Conservation (phyloP, 2,888 invertebrate species). For the Chloromyia formosa region DNA sequence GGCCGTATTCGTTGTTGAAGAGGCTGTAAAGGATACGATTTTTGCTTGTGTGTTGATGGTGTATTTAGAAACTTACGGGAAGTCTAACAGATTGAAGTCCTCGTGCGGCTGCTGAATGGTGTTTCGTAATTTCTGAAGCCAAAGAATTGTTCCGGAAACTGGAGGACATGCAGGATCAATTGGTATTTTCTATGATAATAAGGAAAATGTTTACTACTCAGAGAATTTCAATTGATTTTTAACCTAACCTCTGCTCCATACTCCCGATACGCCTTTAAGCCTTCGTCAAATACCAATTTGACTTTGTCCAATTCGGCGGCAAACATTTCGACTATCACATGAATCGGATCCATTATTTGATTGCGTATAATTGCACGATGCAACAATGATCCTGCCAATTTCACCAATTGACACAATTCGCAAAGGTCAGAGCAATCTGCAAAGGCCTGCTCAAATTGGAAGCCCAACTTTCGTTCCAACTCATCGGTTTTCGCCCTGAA, state of each 20-base stretch:
- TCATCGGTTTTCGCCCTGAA: constrained; percentile 74
- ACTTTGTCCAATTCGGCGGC: constrained; percentile 72
- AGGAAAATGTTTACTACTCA: neutral
- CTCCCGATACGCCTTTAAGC: constrained; percentile 61
- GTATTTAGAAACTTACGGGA: constrained; percentile 66
- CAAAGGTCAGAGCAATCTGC: constrained; percentile 79
- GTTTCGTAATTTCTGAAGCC: constrained; percentile 73
- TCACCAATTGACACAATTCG: constrained; percentile 72
- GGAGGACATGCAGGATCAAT: constrained; percentile 78
- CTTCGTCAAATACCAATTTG: constrained; percentile 71
- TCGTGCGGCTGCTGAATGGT: constrained; percentile 70
- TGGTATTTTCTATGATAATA: constrained; percentile 64
- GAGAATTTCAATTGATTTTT: no score
- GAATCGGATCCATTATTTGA: constrained; percentile 69
- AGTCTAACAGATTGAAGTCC: constrained; percentile 72
- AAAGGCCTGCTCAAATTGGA: constrained; percentile 81
- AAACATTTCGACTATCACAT: constrained; percentile 68
- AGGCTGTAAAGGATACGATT: constrained; percentile 60
- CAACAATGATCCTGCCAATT: constrained; percentile 77
- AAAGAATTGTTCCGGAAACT: constrained; percentile 77
- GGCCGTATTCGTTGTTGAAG: constrained; percentile 67
- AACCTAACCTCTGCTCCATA: constrained; percentile 53
- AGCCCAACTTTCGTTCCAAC: constrained; percentile 80
- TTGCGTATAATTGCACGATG: constrained; percentile 78
- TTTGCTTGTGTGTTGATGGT: neutral